phyloP scores from a whole-genome alignment of 2,797 vertebrate species.

The Alcedo quadribrachys region DNA sequence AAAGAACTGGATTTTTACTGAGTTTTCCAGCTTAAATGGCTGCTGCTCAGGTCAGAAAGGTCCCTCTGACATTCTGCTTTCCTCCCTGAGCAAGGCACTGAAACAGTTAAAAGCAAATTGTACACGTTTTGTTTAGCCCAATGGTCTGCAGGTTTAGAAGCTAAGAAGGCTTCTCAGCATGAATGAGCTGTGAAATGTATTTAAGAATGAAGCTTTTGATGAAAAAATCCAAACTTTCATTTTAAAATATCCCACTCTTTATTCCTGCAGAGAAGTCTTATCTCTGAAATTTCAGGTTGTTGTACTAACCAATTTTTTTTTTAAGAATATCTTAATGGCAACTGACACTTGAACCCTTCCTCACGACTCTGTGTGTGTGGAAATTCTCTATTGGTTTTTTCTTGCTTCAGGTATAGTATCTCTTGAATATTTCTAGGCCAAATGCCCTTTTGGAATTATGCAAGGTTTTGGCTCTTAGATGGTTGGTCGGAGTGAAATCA shows the following conservation, averaged over 20 bases:
- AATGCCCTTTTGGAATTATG: background rate
- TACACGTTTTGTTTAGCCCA: background rate
- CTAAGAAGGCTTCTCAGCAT: background rate
- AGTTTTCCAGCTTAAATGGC: background rate
- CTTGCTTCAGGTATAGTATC: background rate
- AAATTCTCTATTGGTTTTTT: background rate
- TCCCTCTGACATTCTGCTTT: background rate
- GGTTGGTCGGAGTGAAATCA: background rate
- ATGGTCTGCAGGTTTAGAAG: background rate
- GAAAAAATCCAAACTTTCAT: background rate
- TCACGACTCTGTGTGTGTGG: rapidly evolving
- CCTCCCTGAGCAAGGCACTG: background rate
- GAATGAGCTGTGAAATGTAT: conserved; percentile 17
- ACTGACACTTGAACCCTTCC: background rate
- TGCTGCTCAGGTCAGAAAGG: background rate
- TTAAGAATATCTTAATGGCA: background rate
- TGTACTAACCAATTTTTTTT: background rate
- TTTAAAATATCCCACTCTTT: background rate
- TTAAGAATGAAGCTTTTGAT: background rate
- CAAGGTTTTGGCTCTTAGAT: background rate
- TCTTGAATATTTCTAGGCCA: background rate
- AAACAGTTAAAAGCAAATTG: background rate
- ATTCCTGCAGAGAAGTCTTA: background rate
- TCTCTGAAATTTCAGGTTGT: background rate
- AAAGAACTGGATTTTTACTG: background rate